phyloP scores from a whole-genome alignment of 2,888 invertebrate genomes.

The Callosobruchus maculatus region DNA sequence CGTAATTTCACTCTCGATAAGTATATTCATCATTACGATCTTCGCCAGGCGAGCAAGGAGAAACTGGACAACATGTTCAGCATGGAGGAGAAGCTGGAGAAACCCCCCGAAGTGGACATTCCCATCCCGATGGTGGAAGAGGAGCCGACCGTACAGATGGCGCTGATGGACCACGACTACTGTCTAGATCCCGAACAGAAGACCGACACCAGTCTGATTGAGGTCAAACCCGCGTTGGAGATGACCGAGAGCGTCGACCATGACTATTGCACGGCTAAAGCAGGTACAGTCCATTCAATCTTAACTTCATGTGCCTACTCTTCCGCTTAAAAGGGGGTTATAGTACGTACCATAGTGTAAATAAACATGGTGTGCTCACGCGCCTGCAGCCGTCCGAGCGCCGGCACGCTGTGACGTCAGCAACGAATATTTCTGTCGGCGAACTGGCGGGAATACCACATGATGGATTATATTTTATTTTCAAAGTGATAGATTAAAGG shows the following conservation, averaged over 20 bases:
- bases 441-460: no score
- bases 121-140: constrained; percentile 12
- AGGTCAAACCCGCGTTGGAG: constrained; percentile 45
- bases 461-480: no score
- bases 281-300: background rate
- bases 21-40: background rate
- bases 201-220: constrained; percentile 30
- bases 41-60: constrained; percentile 61
- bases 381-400: no score
- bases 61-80: constrained; percentile 46
- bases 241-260: constrained; percentile 46
- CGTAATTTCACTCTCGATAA: no score
- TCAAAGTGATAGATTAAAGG: no score
- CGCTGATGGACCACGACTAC: constrained; percentile 70
- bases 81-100: constrained; percentile 19
- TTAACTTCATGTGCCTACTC: no score
- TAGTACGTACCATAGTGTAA: no score
- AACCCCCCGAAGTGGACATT: constrained; percentile 11
- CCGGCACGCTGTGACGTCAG: no score
- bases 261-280: constrained; percentile 44
- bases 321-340: no score
- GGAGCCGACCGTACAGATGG: constrained; percentile 29
- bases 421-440: no score
- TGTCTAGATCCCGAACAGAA: constrained; percentile 51
- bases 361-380: no score